A percentile compares a stretch with the other conserved stretches of the same genome.
phyloP scores from a whole-genome alignment of 2,888 invertebrate genomes.

The Lamellibrachia satsuma region DNA sequence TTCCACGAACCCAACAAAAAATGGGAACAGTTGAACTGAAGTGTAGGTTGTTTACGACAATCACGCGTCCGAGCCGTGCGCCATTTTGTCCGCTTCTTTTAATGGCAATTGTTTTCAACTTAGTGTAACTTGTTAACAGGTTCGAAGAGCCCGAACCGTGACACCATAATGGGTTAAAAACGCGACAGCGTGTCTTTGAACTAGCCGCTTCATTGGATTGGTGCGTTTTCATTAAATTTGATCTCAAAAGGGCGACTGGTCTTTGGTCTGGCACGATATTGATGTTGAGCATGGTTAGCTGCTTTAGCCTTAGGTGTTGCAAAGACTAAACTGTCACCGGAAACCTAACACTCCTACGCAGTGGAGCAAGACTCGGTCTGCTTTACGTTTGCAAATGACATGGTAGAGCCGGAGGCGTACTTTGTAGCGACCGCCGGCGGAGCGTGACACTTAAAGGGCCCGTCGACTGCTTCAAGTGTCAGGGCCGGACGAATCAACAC shows the following conservation, averaged over 20 bases:
- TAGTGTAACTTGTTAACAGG: background rate
- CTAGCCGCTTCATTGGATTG: background rate
- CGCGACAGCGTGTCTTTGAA: background rate
- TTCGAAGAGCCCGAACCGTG: background rate
- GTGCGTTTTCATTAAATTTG: background rate
- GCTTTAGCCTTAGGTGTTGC: background rate
- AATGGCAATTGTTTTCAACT: background rate
- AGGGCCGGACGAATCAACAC: slow-evolving; percentile 8
- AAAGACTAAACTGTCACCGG: background rate
- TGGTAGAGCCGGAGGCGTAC: background rate
- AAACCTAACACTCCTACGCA: background rate
- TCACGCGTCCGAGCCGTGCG: background rate
- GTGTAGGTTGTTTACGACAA: background rate
- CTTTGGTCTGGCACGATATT: background rate
- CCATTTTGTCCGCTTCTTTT: slow-evolving; percentile 1
- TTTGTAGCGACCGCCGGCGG: background rate
- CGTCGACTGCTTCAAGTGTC: background rate
- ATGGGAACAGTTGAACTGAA: background rate
- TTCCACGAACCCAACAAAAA: background rate
- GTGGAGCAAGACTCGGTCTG: background rate
- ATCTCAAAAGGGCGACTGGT: background rate
- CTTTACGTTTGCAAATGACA: background rate
- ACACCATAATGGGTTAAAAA: background rate
- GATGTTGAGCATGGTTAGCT: background rate
- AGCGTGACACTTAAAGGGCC: background rate